These are phyloP conservation scores for Drosophila suboccidentalis DNA, from an alignment of 2,888 invertebrate species.

Conservation along the genomic window DNA sequence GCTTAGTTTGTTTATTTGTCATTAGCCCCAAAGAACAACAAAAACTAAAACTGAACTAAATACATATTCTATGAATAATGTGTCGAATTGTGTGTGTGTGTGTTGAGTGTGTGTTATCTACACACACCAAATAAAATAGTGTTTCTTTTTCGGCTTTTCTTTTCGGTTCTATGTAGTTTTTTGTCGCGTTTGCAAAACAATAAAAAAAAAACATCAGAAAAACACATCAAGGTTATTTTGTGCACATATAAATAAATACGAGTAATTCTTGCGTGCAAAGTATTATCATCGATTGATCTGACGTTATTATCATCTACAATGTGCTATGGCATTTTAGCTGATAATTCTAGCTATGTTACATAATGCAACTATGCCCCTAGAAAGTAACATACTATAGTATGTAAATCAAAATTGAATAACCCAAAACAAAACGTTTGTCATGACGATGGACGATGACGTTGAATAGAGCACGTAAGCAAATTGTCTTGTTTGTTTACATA, in stretches of 20 bases:
- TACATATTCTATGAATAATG: slow-evolving; percentile 23
- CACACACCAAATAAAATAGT: slow-evolving; percentile 30
- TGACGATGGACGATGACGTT: slow-evolving; percentile 27
- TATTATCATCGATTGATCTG: slow-evolving; percentile 32
- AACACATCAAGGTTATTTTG: slow-evolving; percentile 60
- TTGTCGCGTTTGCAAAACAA: slow-evolving; percentile 21
- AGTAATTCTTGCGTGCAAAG: slow-evolving; percentile 25
- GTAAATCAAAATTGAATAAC: slow-evolving; percentile 10
- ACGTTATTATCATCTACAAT: slow-evolving; percentile 17
- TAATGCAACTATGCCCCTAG: slow-evolving; percentile 10
- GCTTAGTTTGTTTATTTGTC: slow-evolving; percentile 45
- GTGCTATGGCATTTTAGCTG: slow-evolving; percentile 7
- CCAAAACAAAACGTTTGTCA: slow-evolving; percentile 18
- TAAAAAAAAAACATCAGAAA: slow-evolving; percentile 22
- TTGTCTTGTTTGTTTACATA: slow-evolving; percentile 11
- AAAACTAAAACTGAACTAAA: slow-evolving; percentile 21
- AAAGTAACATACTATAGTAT: slow-evolving; percentile 4
- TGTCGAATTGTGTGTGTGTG: slow-evolving; percentile 12
- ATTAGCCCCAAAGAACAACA: slow-evolving; percentile 12
- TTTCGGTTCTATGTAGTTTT: slow-evolving; percentile 7
- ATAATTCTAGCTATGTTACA: slow-evolving; percentile 25
- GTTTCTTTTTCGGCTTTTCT: slow-evolving; percentile 17
- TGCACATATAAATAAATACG: slow-evolving; percentile 5
- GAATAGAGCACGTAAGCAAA: slow-evolving; percentile 34
- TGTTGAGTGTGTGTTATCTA: slow-evolving; percentile 32